Evolutionary conservation across 2,113 vertebrate genomes (phyloP).

Genomic region (Nothoprocta perdicaria): DNA sequence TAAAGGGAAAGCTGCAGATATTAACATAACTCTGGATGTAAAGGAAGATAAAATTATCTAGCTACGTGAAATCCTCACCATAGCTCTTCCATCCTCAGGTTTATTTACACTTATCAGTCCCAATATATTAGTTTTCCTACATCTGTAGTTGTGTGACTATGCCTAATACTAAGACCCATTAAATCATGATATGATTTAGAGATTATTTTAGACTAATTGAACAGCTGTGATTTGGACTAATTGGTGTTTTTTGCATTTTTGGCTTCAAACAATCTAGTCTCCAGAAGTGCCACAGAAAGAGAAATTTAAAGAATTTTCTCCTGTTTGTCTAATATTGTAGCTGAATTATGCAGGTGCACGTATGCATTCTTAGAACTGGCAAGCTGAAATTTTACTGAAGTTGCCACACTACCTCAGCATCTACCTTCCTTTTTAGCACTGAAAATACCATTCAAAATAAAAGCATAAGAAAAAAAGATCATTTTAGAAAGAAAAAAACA

Average conservation of each 20-base stretch:
- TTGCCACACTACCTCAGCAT: neutral
- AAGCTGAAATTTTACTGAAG: neutral
- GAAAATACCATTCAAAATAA: neutral
- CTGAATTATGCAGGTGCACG: conserved; percentile 43
- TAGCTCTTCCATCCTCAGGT: neutral
- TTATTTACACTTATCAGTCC: neutral
- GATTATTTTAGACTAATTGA: conserved; percentile 2
- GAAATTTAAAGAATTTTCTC: conserved; percentile 36
- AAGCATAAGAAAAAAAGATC: neutral
- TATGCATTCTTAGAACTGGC: neutral
- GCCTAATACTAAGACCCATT: neutral
- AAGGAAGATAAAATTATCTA: neutral
- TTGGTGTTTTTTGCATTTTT: conserved; percentile 27
- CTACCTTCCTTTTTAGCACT: neutral
- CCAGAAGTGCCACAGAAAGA: conserved; percentile 31
- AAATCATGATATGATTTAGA: neutral
- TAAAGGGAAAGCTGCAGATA: neutral
- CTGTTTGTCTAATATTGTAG: neutral
- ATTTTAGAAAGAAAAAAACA: neutral
- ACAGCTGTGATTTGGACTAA: conserved; percentile 40
- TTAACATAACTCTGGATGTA: neutral
- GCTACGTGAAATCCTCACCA: neutral
- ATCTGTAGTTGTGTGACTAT: neutral
- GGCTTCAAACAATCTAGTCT: neutral
- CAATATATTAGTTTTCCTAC: fast-evolving